These are phyloP conservation scores for Pristionchus pacificus DNA, from an alignment of 1,140 invertebrate genomes.

Conservation along the genomic window DNA sequence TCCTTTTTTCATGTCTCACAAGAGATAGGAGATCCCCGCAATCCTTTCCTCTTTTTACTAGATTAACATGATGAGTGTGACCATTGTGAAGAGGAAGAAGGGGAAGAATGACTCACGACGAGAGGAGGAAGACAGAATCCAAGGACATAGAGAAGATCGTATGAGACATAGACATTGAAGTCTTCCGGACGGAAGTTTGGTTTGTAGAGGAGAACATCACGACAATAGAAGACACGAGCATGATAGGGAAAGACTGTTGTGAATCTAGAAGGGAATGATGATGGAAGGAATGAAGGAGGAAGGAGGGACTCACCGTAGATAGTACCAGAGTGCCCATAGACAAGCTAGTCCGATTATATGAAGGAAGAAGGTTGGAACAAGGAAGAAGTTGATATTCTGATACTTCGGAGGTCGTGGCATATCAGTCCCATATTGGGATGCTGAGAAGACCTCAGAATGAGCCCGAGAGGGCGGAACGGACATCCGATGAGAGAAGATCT, in stretches of 20 bases:
- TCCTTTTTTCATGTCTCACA: too few species aligned
- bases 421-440: slow-evolving; percentile 46
- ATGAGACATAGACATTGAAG: slow-evolving; percentile 56
- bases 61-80: too few species aligned
- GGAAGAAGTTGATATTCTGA: slow-evolving; percentile 52
- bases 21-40: too few species aligned
- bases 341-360: slow-evolving; percentile 53
- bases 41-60: too few species aligned
- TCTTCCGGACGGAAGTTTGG: slow-evolving; percentile 56
- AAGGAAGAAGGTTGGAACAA: slow-evolving; percentile 54
- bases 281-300: background rate
- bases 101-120: slow-evolving; percentile 45
- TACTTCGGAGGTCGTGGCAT: slow-evolving; percentile 36
- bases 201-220: slow-evolving; percentile 54
- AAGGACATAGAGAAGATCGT: slow-evolving; percentile 50
- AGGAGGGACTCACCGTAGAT: slow-evolving; percentile 50
- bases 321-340: slow-evolving; percentile 57
- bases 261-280: slow-evolving; percentile 43
- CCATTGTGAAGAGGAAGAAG: too few species aligned
- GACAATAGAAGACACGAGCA: slow-evolving; percentile 57
- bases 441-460: slow-evolving; percentile 54
- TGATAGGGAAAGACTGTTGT: slow-evolving; percentile 57
- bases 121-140: slow-evolving; percentile 50
- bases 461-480: slow-evolving; percentile 49
- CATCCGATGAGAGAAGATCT: too few species aligned